Base-by-base conservation (phyloP, 2,113 vertebrate species). In the Equus quagga region DNA sequence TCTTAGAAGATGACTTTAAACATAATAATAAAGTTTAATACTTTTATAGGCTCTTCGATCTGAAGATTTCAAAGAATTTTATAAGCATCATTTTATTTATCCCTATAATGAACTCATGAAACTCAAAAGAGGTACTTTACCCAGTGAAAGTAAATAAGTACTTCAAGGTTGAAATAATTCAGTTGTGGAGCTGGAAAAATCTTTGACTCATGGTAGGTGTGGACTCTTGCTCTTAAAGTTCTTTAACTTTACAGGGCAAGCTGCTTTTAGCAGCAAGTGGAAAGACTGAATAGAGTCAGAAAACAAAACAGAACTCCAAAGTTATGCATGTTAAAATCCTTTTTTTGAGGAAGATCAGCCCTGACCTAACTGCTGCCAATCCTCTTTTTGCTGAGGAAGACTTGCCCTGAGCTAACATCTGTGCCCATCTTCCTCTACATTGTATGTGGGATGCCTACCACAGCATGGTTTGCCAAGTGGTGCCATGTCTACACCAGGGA, bases 51-150 rank as follows among this genome's bases (percentile, higher is more conserved):
- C 46, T 19, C 58, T 80, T 90, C 23, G 31, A 84, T 65, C 26
- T 84, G 54, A 79, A 84, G 36, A 89, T 94, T 89, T 81, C 8
- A 56, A 31, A 67, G 49, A 94, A 69, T 89, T 94, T 95, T 95
- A 51, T 78, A 72, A 72, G 51, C 23, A 36, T 90, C n/a, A 26
- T 96, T 95, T 93, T 91, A 92, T 44, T 94, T 91, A 65, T 95
- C 18, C 4, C n/a, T 83, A 1, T 75, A 51, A 80, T 75, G 9
- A 54, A 88, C 46, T 96, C 33, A 56, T n/a, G 78, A 86, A 28
- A 64, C 69, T 93, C n/a, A 65, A 94, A 79, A 97, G 67, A 90
- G 41, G 31, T 73, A 54, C 91, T 96, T 96, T 60, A 88, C 24
- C n/a, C 26, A 86, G 1, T 81, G 65, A 94, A 94, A 96, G 31